phyloP scores from a whole-genome alignment of 2,888 invertebrate species.

The Deladenus siricidicola region DNA sequence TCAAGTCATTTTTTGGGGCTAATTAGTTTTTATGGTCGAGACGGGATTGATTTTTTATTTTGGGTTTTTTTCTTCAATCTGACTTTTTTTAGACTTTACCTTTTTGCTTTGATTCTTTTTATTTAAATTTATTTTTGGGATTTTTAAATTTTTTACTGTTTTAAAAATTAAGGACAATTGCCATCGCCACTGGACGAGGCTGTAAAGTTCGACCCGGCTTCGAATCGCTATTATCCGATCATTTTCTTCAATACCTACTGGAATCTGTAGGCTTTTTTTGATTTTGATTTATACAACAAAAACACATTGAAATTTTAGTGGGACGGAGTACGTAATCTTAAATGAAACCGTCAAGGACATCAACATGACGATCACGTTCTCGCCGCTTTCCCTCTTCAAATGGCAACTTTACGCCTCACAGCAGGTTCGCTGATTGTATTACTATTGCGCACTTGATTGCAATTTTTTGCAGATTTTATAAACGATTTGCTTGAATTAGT shows the following conservation, averaged over 20 bases:
- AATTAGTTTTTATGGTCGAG: too few relatives aligned
- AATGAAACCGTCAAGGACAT: conserved; percentile 67
- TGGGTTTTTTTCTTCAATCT: too few relatives aligned
- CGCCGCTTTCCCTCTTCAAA: conserved; percentile 87
- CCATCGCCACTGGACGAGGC: conserved; percentile 38
- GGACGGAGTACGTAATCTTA: conserved; percentile 68
- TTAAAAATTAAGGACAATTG: conserved; percentile 23
- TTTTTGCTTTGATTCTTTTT: too few relatives aligned
- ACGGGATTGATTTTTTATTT: too few relatives aligned
- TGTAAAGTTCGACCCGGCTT: conserved; percentile 63
- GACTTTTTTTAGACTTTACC: too few relatives aligned
- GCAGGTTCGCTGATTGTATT: conserved; percentile 58
- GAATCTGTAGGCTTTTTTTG: conserved; percentile 80
- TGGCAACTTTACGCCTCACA: conserved; percentile 98
- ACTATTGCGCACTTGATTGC: conserved; percentile 57
- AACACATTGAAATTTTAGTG: conserved; percentile 81
- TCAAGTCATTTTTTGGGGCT: too few relatives aligned
- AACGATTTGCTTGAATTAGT: too few relatives aligned
- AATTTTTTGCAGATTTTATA: not conserved
- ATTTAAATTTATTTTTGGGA: too few relatives aligned
- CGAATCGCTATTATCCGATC: conserved; percentile 81
- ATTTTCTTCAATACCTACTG: conserved; percentile 93
- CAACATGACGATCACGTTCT: conserved; percentile 57
- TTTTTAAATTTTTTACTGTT: too few relatives aligned
- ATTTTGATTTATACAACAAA: conserved; percentile 69